Conservation (phyloP, 2,797 vertebrate genomes). For the Distichodus sexfasciatus region DNA sequence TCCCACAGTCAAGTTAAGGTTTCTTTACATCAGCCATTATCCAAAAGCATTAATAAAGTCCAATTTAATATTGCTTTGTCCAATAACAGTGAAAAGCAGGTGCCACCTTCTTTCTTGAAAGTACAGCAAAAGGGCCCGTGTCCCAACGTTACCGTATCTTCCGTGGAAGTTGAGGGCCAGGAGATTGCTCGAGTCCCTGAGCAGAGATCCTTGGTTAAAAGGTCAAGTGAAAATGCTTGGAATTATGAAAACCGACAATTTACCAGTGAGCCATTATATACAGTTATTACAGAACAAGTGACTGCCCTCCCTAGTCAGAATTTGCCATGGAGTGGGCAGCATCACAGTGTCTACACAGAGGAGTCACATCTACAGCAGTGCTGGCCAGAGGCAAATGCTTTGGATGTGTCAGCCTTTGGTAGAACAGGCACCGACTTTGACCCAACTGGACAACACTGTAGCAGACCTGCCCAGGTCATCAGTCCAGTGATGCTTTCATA, state of each 20-base stretch:
- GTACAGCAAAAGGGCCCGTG: not conserved
- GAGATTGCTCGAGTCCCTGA: constrained; percentile 17
- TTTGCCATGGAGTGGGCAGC: no score
- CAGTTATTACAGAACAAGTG: not conserved
- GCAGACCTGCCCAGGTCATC: not conserved
- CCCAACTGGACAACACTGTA: no score
- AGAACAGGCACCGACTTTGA: not conserved
- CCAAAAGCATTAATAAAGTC: no score
- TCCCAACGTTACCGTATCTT: not conserved
- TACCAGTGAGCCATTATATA: not conserved
- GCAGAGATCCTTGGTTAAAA: not conserved
- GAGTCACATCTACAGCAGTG: no score
- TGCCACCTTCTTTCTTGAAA: not conserved
- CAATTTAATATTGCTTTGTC: no score
- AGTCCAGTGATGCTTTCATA: not conserved
- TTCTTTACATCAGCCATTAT: not conserved
- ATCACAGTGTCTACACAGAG: no score
- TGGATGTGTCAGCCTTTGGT: not conserved
- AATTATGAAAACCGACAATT: constrained; percentile 32
- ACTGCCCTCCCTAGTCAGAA: not conserved
- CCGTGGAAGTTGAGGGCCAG: not conserved
- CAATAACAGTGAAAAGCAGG: not conserved
- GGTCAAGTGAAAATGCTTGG: constrained; percentile 22
- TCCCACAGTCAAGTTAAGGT: not conserved
- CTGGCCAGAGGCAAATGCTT: not conserved